These are phyloP conservation scores for Perizoma affinitatum DNA, from an alignment of 2,888 invertebrate species.

Conservation along the genomic window DNA sequence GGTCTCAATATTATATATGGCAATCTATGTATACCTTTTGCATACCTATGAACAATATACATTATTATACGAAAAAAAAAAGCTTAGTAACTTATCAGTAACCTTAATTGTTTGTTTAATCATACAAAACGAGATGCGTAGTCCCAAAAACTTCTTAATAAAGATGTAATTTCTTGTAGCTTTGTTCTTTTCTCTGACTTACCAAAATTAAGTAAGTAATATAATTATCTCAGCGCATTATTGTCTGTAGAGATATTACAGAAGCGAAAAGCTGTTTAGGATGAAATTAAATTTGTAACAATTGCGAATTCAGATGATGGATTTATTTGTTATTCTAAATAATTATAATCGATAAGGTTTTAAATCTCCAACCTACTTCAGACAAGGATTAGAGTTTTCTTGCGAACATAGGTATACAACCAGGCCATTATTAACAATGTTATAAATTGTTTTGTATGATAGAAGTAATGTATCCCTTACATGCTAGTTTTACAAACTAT, in stretches of 20 bases:
- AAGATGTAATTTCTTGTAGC: slow-evolving; percentile 51
- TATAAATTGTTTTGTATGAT: too few species aligned
- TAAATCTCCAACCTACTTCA: too few species aligned
- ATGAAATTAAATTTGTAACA: slow-evolving; percentile 44
- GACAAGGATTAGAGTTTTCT: too few species aligned
- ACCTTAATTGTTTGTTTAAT: slow-evolving; percentile 42
- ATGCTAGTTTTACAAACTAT: too few species aligned
- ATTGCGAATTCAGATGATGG: slow-evolving; percentile 18
- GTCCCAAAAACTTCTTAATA: slow-evolving; percentile 37
- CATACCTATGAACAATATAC: background rate
- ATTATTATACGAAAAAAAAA: background rate
- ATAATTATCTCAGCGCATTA: slow-evolving; percentile 61
- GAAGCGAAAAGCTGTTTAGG: slow-evolving; percentile 52
- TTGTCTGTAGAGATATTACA: slow-evolving; percentile 52
- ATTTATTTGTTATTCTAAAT: too few species aligned
- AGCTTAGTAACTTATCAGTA: background rate
- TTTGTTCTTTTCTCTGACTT: slow-evolving; percentile 40
- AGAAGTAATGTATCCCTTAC: too few species aligned
- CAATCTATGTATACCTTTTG: too few species aligned
- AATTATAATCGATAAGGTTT: too few species aligned
- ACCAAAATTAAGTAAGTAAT: slow-evolving; percentile 59
- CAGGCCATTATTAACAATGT: too few species aligned
- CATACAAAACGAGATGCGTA: slow-evolving; percentile 39
- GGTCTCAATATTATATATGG: too few species aligned
- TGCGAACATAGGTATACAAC: too few species aligned